Evolutionary conservation across 1,140 invertebrate species (phyloP).

Genomic region (Dendroctonus valens): DNA sequence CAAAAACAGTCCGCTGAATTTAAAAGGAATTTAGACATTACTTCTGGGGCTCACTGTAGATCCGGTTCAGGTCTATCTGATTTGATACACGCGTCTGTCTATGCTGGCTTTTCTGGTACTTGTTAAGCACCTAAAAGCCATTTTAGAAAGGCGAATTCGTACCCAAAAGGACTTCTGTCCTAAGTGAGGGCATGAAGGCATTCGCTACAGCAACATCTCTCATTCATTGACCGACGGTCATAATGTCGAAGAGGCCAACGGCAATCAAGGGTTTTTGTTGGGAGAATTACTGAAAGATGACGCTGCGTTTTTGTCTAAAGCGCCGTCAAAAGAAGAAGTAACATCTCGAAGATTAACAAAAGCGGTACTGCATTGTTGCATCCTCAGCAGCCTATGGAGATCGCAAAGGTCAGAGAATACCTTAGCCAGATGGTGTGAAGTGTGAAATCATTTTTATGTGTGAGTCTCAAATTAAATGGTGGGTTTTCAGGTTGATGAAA

Average conservation of each 20-base stretch:
- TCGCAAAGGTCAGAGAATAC: constrained; percentile 5
- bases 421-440: constrained; percentile 8
- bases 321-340: not conserved
- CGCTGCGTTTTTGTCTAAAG: constrained; percentile 4
- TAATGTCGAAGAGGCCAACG: constrained; percentile 7
- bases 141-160: too few species aligned
- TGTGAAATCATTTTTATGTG: constrained; percentile 7
- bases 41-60: too few species aligned
- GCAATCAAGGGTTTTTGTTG: constrained; percentile 21
- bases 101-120: too few species aligned
- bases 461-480: not conserved
- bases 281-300: constrained; percentile 11
- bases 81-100: too few species aligned
- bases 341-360: constrained; percentile 13
- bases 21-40: too few species aligned
- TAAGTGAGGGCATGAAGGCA: too few species aligned
- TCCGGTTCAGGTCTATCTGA: too few species aligned
- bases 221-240: not conserved
- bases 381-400: constrained; percentile 14
- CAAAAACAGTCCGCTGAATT: too few species aligned
- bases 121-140: too few species aligned
- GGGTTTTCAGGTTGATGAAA: too few species aligned
- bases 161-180: too few species aligned
- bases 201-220: not conserved
- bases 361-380: constrained; percentile 6